Evolutionary conservation across 2,888 invertebrate genomes (phyloP).

Genomic region (Nomada fucata): DNA sequence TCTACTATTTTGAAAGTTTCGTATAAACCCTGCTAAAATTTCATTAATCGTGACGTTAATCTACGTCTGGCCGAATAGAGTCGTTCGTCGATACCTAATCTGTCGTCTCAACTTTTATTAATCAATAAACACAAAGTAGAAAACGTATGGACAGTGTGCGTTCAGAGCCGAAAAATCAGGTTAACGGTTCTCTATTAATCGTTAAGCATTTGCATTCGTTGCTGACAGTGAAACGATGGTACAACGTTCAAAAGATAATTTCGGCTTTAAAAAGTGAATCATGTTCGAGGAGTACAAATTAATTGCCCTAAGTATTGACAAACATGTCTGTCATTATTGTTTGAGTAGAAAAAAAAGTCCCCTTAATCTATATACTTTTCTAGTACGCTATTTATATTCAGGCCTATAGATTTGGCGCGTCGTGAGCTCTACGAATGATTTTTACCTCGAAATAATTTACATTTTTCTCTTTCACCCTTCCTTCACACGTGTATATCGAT

Average conservation of each 20-base stretch:
- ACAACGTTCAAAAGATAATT: constrained; percentile 28
- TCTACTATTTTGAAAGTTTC: constrained; percentile 65
- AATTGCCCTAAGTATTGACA: constrained; percentile 22
- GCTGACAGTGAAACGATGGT: constrained; percentile 16
- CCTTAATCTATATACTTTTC: constrained; percentile 54
- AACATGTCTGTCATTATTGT: constrained; percentile 3
- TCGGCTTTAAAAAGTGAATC: not conserved
- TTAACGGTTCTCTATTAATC: not conserved
- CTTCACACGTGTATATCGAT: not conserved
- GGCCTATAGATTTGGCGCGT: constrained; percentile 65
- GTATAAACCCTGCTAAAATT: constrained; percentile 78
- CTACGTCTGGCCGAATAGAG: constrained; percentile 25
- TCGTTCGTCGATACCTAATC: constrained; percentile 3
- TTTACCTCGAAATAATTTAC: constrained; percentile 4
- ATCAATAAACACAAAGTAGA: not conserved
- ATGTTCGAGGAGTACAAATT: not conserved
- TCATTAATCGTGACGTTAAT: constrained; percentile 29
- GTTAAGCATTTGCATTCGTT: not conserved
- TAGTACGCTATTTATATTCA: constrained; percentile 56
- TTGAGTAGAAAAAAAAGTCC: constrained; percentile 58
- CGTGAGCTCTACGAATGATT: constrained; percentile 40
- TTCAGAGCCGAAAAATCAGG: not conserved
- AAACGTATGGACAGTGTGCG: constrained; percentile 34
- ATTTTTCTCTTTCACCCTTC: not conserved
- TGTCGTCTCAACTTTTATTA: not conserved